Conservation (phyloP, 2,797 vertebrate species). For the Rhodeus uyekii region DNA sequence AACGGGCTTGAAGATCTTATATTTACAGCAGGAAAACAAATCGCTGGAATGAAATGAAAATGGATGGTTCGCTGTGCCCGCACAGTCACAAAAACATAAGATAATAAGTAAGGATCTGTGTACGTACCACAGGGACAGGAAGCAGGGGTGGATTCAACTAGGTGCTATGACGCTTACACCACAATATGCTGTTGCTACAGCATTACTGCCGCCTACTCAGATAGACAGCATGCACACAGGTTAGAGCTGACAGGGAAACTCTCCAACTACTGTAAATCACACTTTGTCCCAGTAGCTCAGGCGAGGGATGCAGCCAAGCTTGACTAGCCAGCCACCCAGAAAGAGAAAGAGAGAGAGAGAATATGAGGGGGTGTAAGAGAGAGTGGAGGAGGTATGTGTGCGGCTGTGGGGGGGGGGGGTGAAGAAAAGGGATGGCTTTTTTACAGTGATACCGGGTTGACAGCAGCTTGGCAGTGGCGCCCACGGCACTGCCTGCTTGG, state of each 20-base stretch:
- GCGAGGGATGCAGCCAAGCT: slow-evolving; percentile 67
- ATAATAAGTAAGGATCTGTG: slow-evolving; percentile 26
- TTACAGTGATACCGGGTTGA: slow-evolving; percentile 73
- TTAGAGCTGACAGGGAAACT: slow-evolving; percentile 53
- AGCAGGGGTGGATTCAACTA: slow-evolving; percentile 55
- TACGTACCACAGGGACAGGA: slow-evolving; percentile 45
- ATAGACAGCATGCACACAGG: slow-evolving; percentile 49
- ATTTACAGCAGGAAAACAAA: slow-evolving; percentile 18
- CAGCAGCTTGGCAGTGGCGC: slow-evolving; percentile 75
- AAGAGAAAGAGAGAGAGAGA: slow-evolving; percentile 19
- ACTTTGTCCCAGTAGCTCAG: slow-evolving; percentile 68
- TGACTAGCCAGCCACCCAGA: slow-evolving; percentile 68
- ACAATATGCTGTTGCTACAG: slow-evolving; percentile 50
- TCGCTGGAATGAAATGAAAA: background rate
- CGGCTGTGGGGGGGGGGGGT: slow-evolving; percentile 46
- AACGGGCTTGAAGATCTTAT: slow-evolving; percentile 2
- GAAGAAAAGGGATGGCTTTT: slow-evolving; percentile 59
- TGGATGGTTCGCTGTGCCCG: background rate
- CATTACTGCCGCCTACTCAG: slow-evolving; percentile 53
- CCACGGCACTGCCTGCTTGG: slow-evolving; percentile 74
- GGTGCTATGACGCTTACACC: slow-evolving; percentile 56
- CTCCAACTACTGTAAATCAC: slow-evolving; percentile 72
- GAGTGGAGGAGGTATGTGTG: slow-evolving; percentile 58
- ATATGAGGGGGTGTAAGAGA: slow-evolving; percentile 55
- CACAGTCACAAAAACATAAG: slow-evolving; percentile 8